phyloP scores from a whole-genome alignment of 2,888 invertebrate species.

The Drosophila kuntzei region DNA sequence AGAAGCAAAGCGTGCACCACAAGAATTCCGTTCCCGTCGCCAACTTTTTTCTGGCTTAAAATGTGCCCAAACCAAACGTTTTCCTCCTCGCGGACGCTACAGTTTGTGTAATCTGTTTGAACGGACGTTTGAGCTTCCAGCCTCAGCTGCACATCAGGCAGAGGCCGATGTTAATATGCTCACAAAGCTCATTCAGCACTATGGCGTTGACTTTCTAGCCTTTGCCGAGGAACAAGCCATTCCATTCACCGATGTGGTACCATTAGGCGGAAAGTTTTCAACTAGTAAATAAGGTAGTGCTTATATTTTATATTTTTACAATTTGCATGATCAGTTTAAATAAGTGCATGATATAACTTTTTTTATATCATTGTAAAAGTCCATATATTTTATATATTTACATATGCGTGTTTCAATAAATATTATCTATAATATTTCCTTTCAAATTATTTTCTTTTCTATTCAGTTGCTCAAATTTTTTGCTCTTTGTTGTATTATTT shows the following conservation, averaged over 20 bases:
- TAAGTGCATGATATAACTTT: not conserved
- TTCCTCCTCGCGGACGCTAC: conserved; percentile 84
- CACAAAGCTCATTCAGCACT: conserved; percentile 87
- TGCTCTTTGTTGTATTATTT: too few species aligned
- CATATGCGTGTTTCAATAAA: not conserved
- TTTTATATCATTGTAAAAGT: conserved; percentile 6
- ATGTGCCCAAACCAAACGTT: conserved; percentile 55
- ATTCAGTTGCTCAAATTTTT: too few species aligned
- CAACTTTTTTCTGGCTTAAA: conserved; percentile 56
- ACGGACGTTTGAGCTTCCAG: conserved; percentile 86
- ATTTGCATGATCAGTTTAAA: conserved; percentile 6
- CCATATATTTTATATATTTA: conserved; percentile 8
- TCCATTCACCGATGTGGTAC: conserved; percentile 65
- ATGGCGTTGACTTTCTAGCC: conserved; percentile 87
- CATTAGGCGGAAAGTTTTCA: conserved; percentile 44
- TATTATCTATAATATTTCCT: not conserved
- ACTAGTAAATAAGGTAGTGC: not conserved
- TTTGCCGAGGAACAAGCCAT: conserved; percentile 85
- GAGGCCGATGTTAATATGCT: conserved; percentile 90
- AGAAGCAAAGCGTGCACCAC: not conserved
- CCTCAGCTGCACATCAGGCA: conserved; percentile 88
- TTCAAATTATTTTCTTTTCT: not conserved
- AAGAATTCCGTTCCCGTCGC: conserved; percentile 58
- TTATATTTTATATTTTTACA: not conserved
- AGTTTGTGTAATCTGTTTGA: conserved; percentile 87